Conservation (phyloP, 2,113 vertebrate genomes). For the Platichthys stellatus region DNA sequence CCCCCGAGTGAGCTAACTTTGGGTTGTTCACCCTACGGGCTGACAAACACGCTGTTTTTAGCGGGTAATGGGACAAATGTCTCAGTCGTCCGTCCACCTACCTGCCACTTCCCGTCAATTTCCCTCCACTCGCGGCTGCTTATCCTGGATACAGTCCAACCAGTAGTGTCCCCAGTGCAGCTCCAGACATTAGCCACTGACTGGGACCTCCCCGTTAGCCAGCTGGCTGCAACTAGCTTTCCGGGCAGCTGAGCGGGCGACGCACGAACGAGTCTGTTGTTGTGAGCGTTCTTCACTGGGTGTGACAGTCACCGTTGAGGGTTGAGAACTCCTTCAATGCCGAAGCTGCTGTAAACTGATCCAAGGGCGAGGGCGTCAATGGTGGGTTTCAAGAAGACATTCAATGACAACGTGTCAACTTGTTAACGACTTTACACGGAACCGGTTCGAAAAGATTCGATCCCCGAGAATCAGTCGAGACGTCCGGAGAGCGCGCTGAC, state of each 20-base stretch:
- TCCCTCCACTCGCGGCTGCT: constrained; percentile 10
- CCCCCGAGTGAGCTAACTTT: constrained; percentile 23
- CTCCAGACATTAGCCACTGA: constrained; percentile 3
- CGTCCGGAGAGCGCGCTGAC: not conserved
- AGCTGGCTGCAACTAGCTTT: constrained; percentile 57
- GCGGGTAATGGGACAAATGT: constrained; percentile 1
- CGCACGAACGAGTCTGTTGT: not conserved
- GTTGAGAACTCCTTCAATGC: not conserved
- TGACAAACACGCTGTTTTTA: not conserved
- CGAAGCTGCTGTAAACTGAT: not conserved
- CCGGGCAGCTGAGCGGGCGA: constrained; percentile 46
- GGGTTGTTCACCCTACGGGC: not conserved
- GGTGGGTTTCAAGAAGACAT: rapidly evolving
- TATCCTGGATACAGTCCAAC: not conserved
- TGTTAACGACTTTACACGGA: rapidly evolving
- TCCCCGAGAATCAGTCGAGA: constrained; percentile 14
- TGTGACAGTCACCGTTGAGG: constrained; percentile 23
- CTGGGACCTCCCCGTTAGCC: not conserved
- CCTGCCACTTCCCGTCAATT: constrained; percentile 16
- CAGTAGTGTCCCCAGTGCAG: not conserved
- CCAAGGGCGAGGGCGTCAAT: not conserved
- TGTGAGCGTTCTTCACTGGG: constrained; percentile 30
- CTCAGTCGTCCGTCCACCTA: constrained; percentile 33
- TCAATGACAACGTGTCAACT: not conserved
- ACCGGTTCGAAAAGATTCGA: not conserved